Conservation (phyloP, 2,113 vertebrate species). For the Oncorhynchus mykiss region DNA sequence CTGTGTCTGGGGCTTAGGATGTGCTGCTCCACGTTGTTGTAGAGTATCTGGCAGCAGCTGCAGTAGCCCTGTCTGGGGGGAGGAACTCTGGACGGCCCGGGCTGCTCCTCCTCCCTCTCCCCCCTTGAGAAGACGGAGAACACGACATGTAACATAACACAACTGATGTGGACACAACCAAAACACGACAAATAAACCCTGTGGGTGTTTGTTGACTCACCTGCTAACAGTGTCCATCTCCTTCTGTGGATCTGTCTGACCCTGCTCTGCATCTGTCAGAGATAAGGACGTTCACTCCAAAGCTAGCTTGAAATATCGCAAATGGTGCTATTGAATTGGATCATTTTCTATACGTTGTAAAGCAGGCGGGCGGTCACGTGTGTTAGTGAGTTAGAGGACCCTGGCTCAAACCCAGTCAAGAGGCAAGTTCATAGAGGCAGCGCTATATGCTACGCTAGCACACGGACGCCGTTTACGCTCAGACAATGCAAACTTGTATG, state of each 20-base stretch:
- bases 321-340: too few relatives aligned
- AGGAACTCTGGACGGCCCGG: conserved; percentile 62
- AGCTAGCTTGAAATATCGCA: too few relatives aligned
- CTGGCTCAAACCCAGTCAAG: neutral
- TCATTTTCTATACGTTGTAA: too few relatives aligned
- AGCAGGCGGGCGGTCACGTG: too few relatives aligned
- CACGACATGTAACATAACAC: neutral
- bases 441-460: too few relatives aligned
- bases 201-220: conserved; percentile 44
- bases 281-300: neutral
- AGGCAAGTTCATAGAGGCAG: too few relatives aligned
- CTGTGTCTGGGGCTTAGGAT: conserved; percentile 83
- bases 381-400: too few relatives aligned
- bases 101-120: conserved; percentile 55
- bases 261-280: conserved; percentile 40
- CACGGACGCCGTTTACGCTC: too few relatives aligned
- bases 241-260: conserved; percentile 22
- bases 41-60: conserved; percentile 85
- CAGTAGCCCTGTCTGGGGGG: conserved; percentile 86
- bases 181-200: neutral
- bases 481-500: too few relatives aligned
- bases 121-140: conserved; percentile 37
- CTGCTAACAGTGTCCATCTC: conserved; percentile 35
- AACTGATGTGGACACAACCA: neutral
- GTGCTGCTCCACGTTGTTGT: conserved; percentile 89